phyloP scores from a whole-genome alignment of 2,113 vertebrate species.

The Ptilonorhynchus violaceus region DNA sequence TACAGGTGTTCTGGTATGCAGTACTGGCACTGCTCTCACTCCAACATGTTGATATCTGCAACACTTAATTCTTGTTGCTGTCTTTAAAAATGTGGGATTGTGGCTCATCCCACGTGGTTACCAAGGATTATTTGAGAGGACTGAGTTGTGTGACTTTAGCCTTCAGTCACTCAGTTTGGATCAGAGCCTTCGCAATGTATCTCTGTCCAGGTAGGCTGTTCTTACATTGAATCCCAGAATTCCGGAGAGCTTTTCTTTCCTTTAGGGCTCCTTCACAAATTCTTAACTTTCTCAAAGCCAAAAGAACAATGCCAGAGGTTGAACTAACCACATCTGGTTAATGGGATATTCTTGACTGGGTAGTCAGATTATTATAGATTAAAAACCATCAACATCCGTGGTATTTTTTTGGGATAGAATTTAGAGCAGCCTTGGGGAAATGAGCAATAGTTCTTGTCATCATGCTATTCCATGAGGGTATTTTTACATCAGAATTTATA shows the following conservation, averaged over 20 bases:
- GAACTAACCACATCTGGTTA: background rate
- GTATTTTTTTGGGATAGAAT: background rate
- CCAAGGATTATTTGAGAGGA: background rate
- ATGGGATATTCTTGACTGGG: background rate
- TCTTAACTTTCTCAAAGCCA: background rate
- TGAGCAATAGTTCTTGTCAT: background rate
- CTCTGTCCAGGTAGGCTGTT: background rate
- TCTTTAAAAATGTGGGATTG: background rate
- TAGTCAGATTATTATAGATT: background rate
- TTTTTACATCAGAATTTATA: background rate
- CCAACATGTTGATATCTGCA: background rate
- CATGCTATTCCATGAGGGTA: background rate
- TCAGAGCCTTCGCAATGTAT: background rate
- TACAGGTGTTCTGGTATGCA: background rate
- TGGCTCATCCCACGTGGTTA: background rate
- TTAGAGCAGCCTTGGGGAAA: background rate
- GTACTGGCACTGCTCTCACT: background rate
- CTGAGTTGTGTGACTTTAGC: background rate
- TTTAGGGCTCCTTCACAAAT: background rate
- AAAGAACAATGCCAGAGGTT: background rate
- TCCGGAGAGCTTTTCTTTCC: background rate
- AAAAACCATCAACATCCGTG: background rate
- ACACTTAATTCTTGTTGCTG: background rate
- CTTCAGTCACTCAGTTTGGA: background rate
- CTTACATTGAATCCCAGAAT: background rate